Percentiles rank a stretch among this genome's conserved stretches.
These are phyloP conservation scores for Macrosiphum euphorbiae DNA, from an alignment of 2,888 invertebrate genomes.

Conservation along the genomic window DNA sequence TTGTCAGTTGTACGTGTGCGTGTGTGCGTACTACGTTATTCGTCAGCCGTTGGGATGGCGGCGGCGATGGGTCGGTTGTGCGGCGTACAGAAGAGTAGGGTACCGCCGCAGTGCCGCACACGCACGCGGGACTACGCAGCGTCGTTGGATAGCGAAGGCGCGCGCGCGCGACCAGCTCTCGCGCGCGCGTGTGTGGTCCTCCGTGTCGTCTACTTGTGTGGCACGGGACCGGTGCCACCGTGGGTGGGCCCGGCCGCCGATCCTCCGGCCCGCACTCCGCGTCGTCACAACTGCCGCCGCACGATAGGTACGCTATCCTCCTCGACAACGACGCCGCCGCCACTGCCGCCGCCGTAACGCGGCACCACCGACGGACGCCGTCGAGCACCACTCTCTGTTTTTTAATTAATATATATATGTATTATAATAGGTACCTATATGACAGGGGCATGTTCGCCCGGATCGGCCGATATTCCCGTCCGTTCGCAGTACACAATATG, in stretches of 20 bases:
- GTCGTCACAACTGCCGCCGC: slow-evolving; percentile 14
- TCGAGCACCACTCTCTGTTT: slow-evolving; percentile 4
- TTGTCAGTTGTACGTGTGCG: slow-evolving; percentile 26
- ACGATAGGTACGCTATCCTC: slow-evolving; percentile 20
- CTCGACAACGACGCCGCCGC: neutral
- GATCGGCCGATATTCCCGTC: neutral
- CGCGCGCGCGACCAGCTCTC: slow-evolving; percentile 37
- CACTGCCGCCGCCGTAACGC: slow-evolving; percentile 6
- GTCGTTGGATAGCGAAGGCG: slow-evolving; percentile 11
- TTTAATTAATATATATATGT: slow-evolving; percentile 26
- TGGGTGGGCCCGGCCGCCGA: slow-evolving; percentile 55
- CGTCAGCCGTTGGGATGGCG: slow-evolving; percentile 20
- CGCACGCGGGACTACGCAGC: slow-evolving; percentile 34
- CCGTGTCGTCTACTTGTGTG: slow-evolving; percentile 64
- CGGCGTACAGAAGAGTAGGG: neutral
- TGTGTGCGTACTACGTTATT: slow-evolving; percentile 9
- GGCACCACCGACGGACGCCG: slow-evolving; percentile 30
- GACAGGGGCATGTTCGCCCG: neutral
- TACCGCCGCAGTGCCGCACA: neutral
- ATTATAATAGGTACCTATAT: neutral
- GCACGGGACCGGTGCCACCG: slow-evolving; percentile 46
- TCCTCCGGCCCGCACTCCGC: neutral
- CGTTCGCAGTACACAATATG: too few species aligned
- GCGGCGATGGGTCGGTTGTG: slow-evolving; percentile 2
- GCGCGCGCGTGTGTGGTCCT: slow-evolving; percentile 46